phyloP scores from a whole-genome alignment of 2,113 vertebrate species.

The Indicator indicator region DNA sequence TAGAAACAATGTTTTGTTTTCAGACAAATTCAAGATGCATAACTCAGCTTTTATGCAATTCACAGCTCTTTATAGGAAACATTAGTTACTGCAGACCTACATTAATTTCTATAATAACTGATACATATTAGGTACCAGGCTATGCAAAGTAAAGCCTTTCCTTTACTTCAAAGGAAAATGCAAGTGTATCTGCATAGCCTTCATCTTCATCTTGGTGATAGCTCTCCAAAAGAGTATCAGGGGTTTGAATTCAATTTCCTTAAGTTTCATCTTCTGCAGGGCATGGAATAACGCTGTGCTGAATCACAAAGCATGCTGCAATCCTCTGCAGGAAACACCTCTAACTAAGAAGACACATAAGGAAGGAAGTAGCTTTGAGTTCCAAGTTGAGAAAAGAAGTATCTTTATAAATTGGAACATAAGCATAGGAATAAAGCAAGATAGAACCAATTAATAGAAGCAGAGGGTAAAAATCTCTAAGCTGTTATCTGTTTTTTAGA shows the following conservation, averaged over 20 bases:
- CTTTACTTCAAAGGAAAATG: not conserved
- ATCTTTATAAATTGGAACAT: not conserved
- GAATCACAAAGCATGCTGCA: not conserved
- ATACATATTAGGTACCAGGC: not conserved
- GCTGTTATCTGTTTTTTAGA: not conserved
- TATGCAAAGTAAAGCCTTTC: not conserved
- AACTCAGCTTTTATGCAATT: constrained; percentile 26
- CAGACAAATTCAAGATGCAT: constrained; percentile 40
- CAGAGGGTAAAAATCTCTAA: not conserved
- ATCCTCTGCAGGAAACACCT: not conserved
- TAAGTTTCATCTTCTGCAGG: not conserved
- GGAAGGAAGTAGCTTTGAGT: not conserved
- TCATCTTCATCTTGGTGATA: not conserved
- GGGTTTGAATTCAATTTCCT: not conserved
- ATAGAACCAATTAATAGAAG: not conserved
- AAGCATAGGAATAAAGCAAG: not conserved
- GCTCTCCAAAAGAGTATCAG: not conserved
- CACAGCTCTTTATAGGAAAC: not conserved
- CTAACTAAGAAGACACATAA: not conserved
- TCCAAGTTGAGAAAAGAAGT: not conserved
- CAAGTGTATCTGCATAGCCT: not conserved
- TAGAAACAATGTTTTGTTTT: constrained; percentile 53
- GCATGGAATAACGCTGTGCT: fast-evolving
- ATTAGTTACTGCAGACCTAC: not conserved
- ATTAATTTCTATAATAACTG: not conserved